phyloP scores from a whole-genome alignment of 2,797 vertebrate genomes.

The Amblyraja radiata region DNA sequence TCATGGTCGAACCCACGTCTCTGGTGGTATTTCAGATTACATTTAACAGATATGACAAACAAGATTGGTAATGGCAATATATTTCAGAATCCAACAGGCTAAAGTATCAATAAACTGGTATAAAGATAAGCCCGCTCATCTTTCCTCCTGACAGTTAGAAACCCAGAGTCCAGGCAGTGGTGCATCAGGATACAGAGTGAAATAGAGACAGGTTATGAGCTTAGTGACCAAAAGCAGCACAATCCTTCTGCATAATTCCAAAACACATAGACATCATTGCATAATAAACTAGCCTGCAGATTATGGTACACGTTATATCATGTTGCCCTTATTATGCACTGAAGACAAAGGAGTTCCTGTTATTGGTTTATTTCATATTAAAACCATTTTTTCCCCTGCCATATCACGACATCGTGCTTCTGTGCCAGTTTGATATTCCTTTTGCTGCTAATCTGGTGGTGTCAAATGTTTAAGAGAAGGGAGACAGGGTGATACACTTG shows the following conservation, averaged over 20 bases:
- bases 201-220: not conserved
- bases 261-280: not conserved
- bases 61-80: too few species aligned
- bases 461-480: not conserved
- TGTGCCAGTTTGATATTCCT: not conserved
- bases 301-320: not conserved
- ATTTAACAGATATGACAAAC: too few species aligned
- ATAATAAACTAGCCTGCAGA: not conserved
- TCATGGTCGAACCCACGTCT: too few species aligned
- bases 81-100: not conserved
- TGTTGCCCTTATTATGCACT: not conserved
- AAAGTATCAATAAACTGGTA: not conserved
- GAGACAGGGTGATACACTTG: not conserved
- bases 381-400: not conserved
- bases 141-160: not conserved
- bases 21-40: too few species aligned
- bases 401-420: not conserved
- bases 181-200: not conserved
- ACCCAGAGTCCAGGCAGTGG: not conserved
- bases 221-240: not conserved
- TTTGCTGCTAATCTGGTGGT: not conserved
- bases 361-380: not conserved
- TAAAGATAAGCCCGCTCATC: not conserved
- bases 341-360: not conserved
- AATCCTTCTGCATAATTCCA: not conserved